Evolutionary conservation across 2,888 invertebrate genomes (phyloP).

Genomic region (Neoitamus cyanurus): DNA sequence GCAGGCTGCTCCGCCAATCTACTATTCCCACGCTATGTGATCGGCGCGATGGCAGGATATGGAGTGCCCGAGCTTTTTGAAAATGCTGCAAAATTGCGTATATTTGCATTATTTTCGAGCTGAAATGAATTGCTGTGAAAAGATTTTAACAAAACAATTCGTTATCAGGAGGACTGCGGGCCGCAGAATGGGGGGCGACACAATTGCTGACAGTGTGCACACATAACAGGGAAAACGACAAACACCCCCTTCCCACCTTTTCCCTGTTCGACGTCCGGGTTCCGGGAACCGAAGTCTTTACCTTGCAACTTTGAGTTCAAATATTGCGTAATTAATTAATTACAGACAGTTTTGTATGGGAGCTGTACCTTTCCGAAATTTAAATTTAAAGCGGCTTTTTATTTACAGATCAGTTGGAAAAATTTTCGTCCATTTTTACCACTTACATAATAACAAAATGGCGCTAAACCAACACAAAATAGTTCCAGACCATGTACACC

Average conservation of each 20-base stretch:
- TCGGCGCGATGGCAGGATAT: neutral
- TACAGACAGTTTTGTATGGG: neutral
- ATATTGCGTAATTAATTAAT: conserved; percentile 21
- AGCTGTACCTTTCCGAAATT: neutral
- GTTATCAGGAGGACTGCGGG: conserved; percentile 20
- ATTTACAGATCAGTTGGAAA: neutral
- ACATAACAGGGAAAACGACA: neutral
- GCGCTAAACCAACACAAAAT: no score
- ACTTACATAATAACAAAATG: no score
- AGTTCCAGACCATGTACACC: no score
- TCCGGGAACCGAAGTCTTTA: neutral
- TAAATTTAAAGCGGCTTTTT: neutral
- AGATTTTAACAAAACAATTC: conserved; percentile 44
- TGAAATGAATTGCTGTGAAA: conserved; percentile 41
- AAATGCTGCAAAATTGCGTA: conserved; percentile 37
- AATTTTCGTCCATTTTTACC: no score
- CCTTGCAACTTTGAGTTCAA: conserved; percentile 7
- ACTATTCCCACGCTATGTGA: conserved; percentile 29
- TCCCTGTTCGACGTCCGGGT: neutral
- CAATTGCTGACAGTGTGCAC: conserved; percentile 10
- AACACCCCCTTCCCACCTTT: neutral
- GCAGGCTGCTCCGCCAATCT: conserved; percentile 22
- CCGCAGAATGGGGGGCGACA: neutral
- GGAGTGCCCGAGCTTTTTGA: conserved; percentile 19
- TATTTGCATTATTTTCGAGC: conserved; percentile 44